These are phyloP conservation scores for Tanytarsus gracilentus DNA, from an alignment of 2,888 invertebrate species.

Conservation along the genomic window DNA sequence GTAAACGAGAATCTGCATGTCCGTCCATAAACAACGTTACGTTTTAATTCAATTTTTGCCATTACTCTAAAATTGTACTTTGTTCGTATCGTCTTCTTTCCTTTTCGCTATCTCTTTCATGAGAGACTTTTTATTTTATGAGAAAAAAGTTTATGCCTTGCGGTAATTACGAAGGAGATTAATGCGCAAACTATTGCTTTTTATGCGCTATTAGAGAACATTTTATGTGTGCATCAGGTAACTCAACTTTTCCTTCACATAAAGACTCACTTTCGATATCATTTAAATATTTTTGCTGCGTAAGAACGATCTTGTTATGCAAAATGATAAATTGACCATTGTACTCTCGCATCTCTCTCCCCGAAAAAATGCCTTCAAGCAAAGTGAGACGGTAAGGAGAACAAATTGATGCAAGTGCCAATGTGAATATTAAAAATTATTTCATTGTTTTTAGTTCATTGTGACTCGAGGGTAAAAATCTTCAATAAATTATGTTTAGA, in stretches of 20 bases:
- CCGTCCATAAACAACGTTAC: constrained; percentile 22
- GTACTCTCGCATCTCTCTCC: neutral
- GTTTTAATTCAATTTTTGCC: constrained; percentile 26
- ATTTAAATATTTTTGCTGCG: constrained; percentile 19
- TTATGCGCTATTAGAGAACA: neutral
- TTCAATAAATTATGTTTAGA: constrained; percentile 26
- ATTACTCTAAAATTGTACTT: neutral
- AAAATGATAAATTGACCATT: constrained; percentile 29
- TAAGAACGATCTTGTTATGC: constrained; percentile 27
- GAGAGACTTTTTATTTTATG: constrained; percentile 9
- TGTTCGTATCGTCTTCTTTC: neutral
- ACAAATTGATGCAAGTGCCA: constrained; percentile 16
- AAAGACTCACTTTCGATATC: constrained; percentile 15
- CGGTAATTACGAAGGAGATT: too few species aligned
- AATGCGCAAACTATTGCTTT: constrained; percentile 4
- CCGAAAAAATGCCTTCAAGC: constrained; percentile 5
- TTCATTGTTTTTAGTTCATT: constrained; percentile 17
- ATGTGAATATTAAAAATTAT: constrained; percentile 26
- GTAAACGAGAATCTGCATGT: neutral
- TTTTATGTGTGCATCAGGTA: neutral
- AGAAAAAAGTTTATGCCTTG: constrained; percentile 27
- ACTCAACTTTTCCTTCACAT: too few species aligned
- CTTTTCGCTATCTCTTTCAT: constrained; percentile 3
- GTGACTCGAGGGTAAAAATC: constrained; percentile 1
- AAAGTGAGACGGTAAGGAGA: neutral